Evolutionary conservation across 1,140 invertebrate species (phyloP), one percentile per base, ranked within the genome.

Genomic region (Thaumetopoea pityocampa): DNA sequence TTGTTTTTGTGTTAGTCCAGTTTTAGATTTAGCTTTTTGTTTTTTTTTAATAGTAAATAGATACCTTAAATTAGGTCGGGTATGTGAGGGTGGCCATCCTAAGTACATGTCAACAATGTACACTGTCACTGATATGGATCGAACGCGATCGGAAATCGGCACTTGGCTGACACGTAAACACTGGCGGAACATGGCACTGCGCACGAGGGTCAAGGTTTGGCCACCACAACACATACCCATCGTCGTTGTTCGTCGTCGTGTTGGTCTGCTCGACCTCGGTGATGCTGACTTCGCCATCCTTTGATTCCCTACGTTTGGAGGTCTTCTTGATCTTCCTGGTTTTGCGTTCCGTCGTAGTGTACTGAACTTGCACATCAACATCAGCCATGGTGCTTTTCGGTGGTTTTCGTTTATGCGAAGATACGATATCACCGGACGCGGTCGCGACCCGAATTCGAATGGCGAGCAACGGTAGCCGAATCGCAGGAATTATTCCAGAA

Each of bases 291-390:
- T 94, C 93, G 55, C 90, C 91, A 72, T 91, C 90, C 70, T 90
- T 88, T 58, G 89, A 91, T 74, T 94, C 92, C 80, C 92, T 89
- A 70, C 92, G 90, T 74, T 92, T 93, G 45, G 90, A 92, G 58
- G 90, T 89, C 86, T 95, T 96, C 88, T 94, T 95, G 86, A 94
- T 92, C 90, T 95, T 95, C 84, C 92, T 92, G 77, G 93, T 92
- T 86, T 94, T 94, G 80, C 92, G 90, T 87, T 94, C 92, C 57
- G 92, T 92, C 65, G 92, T 91, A 67, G 91, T 91, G 80, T 90
- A 93, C 86, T 93, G 92, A 88, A 93, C 92, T 88, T 91, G 90
- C 45, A 92, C 90, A 85, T 95, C 93, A 72, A 94, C 93, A 88
- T 95, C 93, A 80, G 92, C 93, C 93, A 95, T 94, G 82, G 86